Conservation (phyloP, 1,140 invertebrate species). For the Lithobius niger region DNA sequence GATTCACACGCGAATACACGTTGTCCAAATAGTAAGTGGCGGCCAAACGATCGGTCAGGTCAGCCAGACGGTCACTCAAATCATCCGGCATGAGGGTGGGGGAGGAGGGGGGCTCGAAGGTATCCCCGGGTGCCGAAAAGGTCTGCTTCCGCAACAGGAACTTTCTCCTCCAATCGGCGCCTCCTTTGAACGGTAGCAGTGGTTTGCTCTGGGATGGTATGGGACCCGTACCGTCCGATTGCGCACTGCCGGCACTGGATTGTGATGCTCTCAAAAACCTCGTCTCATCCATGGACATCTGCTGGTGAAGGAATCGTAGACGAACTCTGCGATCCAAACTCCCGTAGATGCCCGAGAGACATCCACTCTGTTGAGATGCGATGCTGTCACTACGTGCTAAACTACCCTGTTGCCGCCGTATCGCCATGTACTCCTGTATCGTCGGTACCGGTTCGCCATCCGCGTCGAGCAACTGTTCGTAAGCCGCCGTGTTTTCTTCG, state of each 20-base stretch:
- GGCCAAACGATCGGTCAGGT: slow-evolving; percentile 20
- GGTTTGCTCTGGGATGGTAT: slow-evolving; percentile 13
- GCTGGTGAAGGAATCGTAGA: slow-evolving; percentile 20
- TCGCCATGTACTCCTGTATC: too few species aligned
- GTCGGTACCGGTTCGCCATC: too few species aligned
- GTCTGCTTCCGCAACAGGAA: slow-evolving; percentile 35
- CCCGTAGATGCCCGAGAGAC: slow-evolving; percentile 17
- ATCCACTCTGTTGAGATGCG: too few species aligned
- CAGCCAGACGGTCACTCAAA: too few species aligned
- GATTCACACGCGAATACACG: slow-evolving; percentile 10
- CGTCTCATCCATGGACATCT: slow-evolving; percentile 21
- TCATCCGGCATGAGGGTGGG: too few species aligned
- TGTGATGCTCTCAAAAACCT: slow-evolving; percentile 11
- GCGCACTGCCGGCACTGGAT: slow-evolving; percentile 14
- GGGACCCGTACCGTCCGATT: slow-evolving; percentile 10
- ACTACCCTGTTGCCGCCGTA: too few species aligned
- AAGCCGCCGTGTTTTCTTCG: too few species aligned
- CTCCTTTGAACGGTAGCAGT: slow-evolving; percentile 14
- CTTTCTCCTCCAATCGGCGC: slow-evolving; percentile 25
- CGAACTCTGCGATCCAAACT: slow-evolving; percentile 17
- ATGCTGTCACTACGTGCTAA: too few species aligned
- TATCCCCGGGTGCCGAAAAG: slow-evolving; percentile 35
- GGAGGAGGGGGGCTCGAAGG: slow-evolving; percentile 24
- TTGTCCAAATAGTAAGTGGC: slow-evolving; percentile 19
- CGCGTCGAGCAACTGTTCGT: too few species aligned